These are phyloP conservation scores for Adrianichthys oophorus DNA, from an alignment of 2,797 vertebrate genomes.

Conservation along the genomic window DNA sequence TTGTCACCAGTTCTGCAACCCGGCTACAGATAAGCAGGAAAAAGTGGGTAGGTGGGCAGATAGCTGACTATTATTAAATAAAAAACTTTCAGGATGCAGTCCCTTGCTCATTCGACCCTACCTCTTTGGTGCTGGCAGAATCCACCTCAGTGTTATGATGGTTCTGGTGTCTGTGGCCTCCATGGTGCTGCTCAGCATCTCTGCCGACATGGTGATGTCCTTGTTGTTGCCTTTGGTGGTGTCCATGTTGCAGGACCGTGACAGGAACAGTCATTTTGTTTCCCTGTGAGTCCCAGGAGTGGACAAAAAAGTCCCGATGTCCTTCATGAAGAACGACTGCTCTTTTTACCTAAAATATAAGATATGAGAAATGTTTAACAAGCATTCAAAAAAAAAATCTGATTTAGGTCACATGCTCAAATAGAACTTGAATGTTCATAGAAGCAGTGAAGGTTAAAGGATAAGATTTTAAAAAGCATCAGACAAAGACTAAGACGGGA, in stretches of 20 bases:
- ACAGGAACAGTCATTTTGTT: conserved; percentile 47
- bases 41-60: no score
- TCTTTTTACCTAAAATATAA: conserved; percentile 47
- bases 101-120: background rate
- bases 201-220: background rate
- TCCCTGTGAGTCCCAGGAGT: conserved; percentile 51
- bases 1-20: no score
- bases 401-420: no score
- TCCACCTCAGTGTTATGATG: background rate
- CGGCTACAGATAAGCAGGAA: no score
- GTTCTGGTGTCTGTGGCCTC: background rate
- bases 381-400: no score
- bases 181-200: background rate
- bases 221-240: conserved; percentile 5
- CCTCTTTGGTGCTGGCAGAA: background rate
- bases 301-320: conserved; percentile 49
- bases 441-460: no score
- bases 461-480: no score
- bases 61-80: background rate
- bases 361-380: no score
- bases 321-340: conserved; percentile 50
- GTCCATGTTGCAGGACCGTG: conserved; percentile 27
- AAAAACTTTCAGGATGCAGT: background rate
- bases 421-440: no score
- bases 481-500: no score